Conservation (phyloP, 1,140 invertebrate species). For the Danaus melanippus region DNA sequence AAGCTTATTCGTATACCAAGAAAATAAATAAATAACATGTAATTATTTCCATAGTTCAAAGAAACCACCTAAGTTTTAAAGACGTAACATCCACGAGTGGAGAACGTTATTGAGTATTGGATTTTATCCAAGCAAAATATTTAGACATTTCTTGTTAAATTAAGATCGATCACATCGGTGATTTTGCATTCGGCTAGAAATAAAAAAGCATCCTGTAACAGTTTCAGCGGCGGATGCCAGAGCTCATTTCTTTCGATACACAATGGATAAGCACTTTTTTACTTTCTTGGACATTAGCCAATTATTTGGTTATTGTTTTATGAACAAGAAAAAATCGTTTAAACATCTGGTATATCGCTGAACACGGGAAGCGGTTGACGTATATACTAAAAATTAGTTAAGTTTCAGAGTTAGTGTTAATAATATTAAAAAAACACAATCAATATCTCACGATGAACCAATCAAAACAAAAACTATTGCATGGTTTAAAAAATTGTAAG, state of each 20-base stretch:
- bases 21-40: too few species aligned
- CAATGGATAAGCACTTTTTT: slow-evolving; percentile 19
- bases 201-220: slow-evolving; percentile 13
- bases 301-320: slow-evolving; percentile 12
- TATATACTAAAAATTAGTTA: slow-evolving; percentile 3
- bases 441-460: slow-evolving; percentile 1
- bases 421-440: neutral
- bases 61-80: too few species aligned
- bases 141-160: neutral
- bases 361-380: neutral
- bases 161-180: slow-evolving; percentile 4
- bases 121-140: too few species aligned
- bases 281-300: slow-evolving; percentile 13
- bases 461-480: slow-evolving; percentile 23
- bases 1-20: too few species aligned
- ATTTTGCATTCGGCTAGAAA: slow-evolving; percentile 8
- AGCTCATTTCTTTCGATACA: slow-evolving; percentile 19
- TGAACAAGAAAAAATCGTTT: slow-evolving; percentile 5
- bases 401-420: neutral
- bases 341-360: neutral
- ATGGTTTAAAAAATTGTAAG: neutral
- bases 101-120: too few species aligned
- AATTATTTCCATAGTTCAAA: too few species aligned
- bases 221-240: slow-evolving; percentile 12
- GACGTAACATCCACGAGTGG: too few species aligned